These are phyloP conservation scores for Drosophila miranda DNA, from an alignment of 1,140 invertebrate species.

Conservation along the genomic window DNA sequence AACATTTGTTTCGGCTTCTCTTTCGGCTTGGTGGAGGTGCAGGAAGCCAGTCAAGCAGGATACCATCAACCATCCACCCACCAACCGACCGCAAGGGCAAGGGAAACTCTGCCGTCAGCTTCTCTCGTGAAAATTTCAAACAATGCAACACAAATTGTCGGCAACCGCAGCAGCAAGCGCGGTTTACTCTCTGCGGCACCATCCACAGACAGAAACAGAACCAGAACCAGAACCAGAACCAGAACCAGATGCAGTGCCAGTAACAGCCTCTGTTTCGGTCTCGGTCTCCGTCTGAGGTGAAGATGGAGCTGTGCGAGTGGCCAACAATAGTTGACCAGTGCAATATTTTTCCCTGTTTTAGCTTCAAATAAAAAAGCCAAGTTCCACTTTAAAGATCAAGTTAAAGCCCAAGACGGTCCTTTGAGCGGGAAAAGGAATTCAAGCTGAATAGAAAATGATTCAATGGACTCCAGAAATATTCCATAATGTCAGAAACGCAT, in stretches of 20 bases:
- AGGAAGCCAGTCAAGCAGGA: constrained; percentile 1
- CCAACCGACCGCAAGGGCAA: constrained; percentile 15
- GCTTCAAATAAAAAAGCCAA: constrained; percentile 33
- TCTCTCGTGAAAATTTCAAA: constrained; percentile 57
- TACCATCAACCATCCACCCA: neutral
- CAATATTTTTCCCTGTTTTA: constrained; percentile 73
- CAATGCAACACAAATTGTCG: constrained; percentile 78
- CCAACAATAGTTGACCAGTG: constrained; percentile 72
- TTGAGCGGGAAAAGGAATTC: no score
- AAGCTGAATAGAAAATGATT: no score
- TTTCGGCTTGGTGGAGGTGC: constrained; percentile 11
- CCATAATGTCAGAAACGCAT: no score
- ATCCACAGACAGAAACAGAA: constrained; percentile 1
- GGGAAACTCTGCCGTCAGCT: constrained; percentile 26
- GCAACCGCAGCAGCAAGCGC: constrained; percentile 66
- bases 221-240: no score
- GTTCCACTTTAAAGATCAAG: constrained; percentile 1
- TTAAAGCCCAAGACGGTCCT: no score
- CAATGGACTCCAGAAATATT: no score
- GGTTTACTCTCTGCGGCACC: constrained; percentile 43
- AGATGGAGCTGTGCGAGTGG: constrained; percentile 8
- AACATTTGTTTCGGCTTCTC: constrained; percentile 71
- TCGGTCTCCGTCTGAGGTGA: neutral
- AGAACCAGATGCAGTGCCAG: constrained; percentile 7
- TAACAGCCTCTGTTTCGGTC: neutral